Base-by-base conservation (phyloP, 2,888 invertebrate species). In the Himalopsyche kuldschensis region DNA sequence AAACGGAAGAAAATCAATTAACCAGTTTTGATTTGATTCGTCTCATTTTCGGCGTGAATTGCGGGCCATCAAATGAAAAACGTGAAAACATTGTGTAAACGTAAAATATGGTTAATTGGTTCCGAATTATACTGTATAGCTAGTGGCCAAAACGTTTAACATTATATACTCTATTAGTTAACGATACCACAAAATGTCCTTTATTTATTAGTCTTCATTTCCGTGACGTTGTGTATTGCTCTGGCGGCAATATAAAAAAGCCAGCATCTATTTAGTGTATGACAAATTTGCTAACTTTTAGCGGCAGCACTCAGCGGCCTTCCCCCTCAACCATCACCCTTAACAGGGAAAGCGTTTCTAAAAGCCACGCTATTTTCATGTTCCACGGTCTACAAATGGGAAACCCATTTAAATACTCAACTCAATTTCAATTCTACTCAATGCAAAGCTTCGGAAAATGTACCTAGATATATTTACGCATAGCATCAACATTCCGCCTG, bases 361-460 rank as follows among this genome's bases (percentile, higher is more conserved):
- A 91, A 90, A 90, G 91, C 92, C 92, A 92, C 92, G 92, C 92
- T 91, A 91, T 92, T 92, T 92, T 91, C 92, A 91, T 92, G 92
- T 92, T 91, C 90, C 82, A 89, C 88, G 78, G 89, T 89, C 89
- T 91, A 91, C 91, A 92, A 92, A 92, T 92, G 91, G 91, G 90
- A 90, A 90, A 84, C 90, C 90, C 91, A 92, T 92, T 91, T 92
- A 91, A 92, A 92, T 91, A 91, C 91, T 90, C 89, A 90, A 90
- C 90, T 90, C 90, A 91, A 89, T 91, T 91, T 91, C 91, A 91
- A 91, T 91, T 89, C 89, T 88, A 88, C 91, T 91, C 90, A 91
- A 91, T 91, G 89, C 89, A 88, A 89, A 88, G 88, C 87, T 87
- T 89, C 89, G 89, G 89, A 88, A 89, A 89, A 88, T 89, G 88